Conservation (phyloP, 2,797 vertebrate species). For the Australoheros facetus region DNA sequence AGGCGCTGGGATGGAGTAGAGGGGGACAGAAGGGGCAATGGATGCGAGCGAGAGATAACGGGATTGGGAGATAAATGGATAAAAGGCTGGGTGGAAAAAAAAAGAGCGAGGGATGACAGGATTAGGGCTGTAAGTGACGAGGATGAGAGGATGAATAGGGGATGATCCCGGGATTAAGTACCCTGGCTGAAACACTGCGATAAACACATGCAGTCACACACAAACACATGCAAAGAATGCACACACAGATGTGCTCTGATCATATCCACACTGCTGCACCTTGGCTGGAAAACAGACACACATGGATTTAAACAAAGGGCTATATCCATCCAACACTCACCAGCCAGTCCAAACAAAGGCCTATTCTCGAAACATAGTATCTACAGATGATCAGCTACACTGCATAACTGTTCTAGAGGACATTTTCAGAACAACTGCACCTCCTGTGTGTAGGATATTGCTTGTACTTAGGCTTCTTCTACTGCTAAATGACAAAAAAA, state of each 20-base stretch:
- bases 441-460: not conserved
- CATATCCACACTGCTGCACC: conserved; percentile 41
- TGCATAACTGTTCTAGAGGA: not conserved
- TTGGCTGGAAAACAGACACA: conserved; percentile 37
- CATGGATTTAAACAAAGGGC: conserved; percentile 34
- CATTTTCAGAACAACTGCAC: not conserved
- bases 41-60: conserved; percentile 71
- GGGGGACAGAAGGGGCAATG: conserved; percentile 26
- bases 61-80: conserved; percentile 78
- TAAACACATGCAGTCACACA: conserved; percentile 61
- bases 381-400: conserved; percentile 22
- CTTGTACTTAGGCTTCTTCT: not conserved
- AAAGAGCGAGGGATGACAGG: conserved; percentile 73
- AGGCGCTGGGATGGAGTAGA: conserved; percentile 15
- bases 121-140: conserved; percentile 81
- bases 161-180: conserved; percentile 80
- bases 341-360: conserved; percentile 42
- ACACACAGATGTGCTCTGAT: conserved; percentile 64
- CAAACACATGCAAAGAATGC: conserved; percentile 55
- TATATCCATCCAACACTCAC: conserved; percentile 13
- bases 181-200: conserved; percentile 64
- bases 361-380: conserved; percentile 15
- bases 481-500: not conserved
- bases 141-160: conserved; percentile 81
- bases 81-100: conserved; percentile 58